phyloP scores from a whole-genome alignment of 2,113 vertebrate genomes.

The Scomber scombrus region DNA sequence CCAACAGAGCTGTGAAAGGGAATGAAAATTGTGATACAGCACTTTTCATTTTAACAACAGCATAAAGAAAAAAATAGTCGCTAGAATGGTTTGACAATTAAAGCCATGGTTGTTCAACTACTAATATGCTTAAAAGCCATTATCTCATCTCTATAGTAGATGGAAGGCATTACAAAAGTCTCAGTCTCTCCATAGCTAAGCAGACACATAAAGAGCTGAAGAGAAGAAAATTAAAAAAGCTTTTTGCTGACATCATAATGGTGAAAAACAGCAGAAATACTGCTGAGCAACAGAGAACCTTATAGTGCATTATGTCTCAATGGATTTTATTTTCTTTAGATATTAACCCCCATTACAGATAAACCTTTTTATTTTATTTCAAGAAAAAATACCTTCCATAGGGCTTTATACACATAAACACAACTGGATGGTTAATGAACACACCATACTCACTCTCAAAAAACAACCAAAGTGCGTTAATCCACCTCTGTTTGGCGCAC shows the following conservation, averaged over 20 bases:
- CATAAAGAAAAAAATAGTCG: background rate
- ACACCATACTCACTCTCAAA: background rate
- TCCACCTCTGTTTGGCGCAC: background rate
- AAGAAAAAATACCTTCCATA: background rate
- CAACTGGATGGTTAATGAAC: background rate
- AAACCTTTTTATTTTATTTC: background rate
- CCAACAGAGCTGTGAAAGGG: slow-evolving; percentile 27
- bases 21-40: slow-evolving; percentile 48
- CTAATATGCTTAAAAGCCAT: background rate
- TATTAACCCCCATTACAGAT: slow-evolving; percentile 7
- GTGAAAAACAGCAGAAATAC: background rate
- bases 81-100: background rate
- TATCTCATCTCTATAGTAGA: background rate
- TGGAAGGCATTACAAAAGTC: background rate
- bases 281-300: background rate
- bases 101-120: slow-evolving; percentile 14
- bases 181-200: background rate
- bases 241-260: slow-evolving; percentile 4
- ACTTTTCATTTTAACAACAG: slow-evolving; percentile 33
- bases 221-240: background rate
- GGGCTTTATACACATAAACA: background rate
- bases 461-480: background rate
- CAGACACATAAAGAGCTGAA: background rate
- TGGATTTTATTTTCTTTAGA: slow-evolving; percentile 16
- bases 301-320: background rate